A percentile compares a stretch with the other conserved stretches of the same genome.
phyloP scores from a whole-genome alignment of 1,140 invertebrate genomes.

The Panulirus ornatus region DNA sequence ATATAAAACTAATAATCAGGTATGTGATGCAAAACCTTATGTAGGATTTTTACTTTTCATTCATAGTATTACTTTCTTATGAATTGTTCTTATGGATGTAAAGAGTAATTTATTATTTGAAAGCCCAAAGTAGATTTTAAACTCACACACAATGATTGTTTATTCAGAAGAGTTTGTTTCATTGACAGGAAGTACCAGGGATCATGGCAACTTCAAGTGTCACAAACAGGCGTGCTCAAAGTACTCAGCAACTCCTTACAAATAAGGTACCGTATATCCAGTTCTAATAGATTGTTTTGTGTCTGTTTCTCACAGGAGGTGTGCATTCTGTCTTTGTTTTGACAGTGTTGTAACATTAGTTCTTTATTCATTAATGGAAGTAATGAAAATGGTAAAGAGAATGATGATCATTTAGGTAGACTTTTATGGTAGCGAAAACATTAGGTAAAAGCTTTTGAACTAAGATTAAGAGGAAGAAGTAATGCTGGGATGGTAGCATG shows the following conservation, averaged over 20 bases:
- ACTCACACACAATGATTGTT: too few species aligned
- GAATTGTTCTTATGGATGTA: too few species aligned
- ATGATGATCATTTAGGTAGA: too few species aligned
- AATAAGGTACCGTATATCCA: slow-evolving; percentile 63
- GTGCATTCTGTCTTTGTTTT: neutral
- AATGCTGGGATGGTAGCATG: too few species aligned
- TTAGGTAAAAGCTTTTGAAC: too few species aligned
- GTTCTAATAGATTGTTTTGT: neutral
- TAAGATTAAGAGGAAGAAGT: too few species aligned
- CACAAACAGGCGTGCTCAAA: slow-evolving; percentile 74
- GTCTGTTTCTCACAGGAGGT: neutral
- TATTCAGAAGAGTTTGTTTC: too few species aligned
- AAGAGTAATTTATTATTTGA: too few species aligned
- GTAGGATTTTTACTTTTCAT: neutral
- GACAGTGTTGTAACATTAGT: neutral
- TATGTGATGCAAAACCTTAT: neutral
- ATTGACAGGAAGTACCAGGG: slow-evolving; percentile 60
- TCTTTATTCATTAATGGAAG: too few species aligned
- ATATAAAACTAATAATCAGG: slow-evolving; percentile 71
- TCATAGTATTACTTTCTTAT: neutral
- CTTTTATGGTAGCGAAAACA: too few species aligned
- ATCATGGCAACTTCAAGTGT: slow-evolving; percentile 75
- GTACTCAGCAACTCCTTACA: slow-evolving; percentile 73
- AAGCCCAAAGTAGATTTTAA: too few species aligned
- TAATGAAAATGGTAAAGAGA: too few species aligned